Evolutionary conservation across 2,797 vertebrate genomes (phyloP).

Genomic region (Anguilla obscura): DNA sequence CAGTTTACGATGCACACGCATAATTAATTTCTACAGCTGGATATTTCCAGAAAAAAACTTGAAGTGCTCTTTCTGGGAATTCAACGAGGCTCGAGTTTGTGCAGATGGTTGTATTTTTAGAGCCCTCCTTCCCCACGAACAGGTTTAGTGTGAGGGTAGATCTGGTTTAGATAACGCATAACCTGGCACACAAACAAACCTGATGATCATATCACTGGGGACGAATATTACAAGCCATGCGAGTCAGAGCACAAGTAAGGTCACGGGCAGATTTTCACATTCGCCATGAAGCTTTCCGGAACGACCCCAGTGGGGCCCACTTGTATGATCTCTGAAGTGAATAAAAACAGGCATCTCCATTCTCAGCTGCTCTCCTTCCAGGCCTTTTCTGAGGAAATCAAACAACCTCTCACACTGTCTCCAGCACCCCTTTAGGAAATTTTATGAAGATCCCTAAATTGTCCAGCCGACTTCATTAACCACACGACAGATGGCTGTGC

Average conservation of each 20-base stretch:
- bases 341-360: neutral
- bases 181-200: constrained; percentile 33
- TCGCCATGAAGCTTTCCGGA: neutral
- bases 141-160: neutral
- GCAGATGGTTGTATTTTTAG: neutral
- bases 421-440: constrained; percentile 10
- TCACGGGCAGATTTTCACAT: neutral
- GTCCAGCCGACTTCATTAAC: constrained; percentile 22
- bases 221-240: constrained; percentile 28
- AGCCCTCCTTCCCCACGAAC: neutral
- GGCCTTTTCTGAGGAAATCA: neutral
- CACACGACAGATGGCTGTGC: constrained; percentile 37
- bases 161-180: constrained; percentile 18
- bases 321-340: neutral
- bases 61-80: neutral
- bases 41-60: neutral
- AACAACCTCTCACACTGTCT: constrained; percentile 3
- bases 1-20: neutral
- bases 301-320: neutral
- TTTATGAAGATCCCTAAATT: neutral
- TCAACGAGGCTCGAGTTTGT: too few species aligned
- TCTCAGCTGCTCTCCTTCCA: neutral
- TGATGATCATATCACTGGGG: constrained; percentile 37
- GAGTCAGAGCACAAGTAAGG: constrained; percentile 16
- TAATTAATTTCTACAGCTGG: neutral